Conservation (phyloP, 2,888 invertebrate species). For the Polymixis flavicincta region DNA sequence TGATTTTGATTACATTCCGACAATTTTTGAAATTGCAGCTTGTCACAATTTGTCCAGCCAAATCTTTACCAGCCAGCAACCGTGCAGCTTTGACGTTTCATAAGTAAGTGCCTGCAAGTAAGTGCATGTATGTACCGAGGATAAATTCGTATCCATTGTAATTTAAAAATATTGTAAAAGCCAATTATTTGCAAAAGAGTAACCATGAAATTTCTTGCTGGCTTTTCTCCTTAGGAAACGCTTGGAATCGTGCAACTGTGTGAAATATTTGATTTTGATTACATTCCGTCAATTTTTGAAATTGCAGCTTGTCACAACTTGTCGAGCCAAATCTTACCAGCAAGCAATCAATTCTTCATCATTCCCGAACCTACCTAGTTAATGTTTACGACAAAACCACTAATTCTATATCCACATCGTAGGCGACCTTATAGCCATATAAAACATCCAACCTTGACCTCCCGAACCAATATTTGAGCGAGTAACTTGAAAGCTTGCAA, state of each 20-base stretch:
- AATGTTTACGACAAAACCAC: slow-evolving; percentile 55
- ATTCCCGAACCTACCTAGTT: slow-evolving; percentile 35
- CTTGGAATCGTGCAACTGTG: too few relatives aligned
- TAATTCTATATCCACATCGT: slow-evolving; percentile 49
- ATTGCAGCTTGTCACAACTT: background rate
- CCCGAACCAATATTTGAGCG: slow-evolving; percentile 65
- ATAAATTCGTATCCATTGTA: too few relatives aligned
- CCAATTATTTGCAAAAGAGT: background rate
- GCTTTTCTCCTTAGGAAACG: too few relatives aligned
- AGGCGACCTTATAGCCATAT: slow-evolving; percentile 45
- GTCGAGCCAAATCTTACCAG: background rate
- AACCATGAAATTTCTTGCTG: too few relatives aligned
- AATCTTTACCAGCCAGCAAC: too few relatives aligned
- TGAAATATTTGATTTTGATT: background rate
- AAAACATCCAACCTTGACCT: slow-evolving; percentile 60
- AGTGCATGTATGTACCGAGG: too few relatives aligned
- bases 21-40: too few relatives aligned
- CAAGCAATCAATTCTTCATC: slow-evolving; percentile 12
- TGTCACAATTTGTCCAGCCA: too few relatives aligned
- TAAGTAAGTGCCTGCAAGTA: too few relatives aligned
- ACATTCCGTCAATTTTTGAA: background rate
- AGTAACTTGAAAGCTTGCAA: slow-evolving; percentile 72
- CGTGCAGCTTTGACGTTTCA: too few relatives aligned
- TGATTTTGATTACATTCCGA: too few relatives aligned
- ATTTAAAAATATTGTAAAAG: too few relatives aligned